Conservation (phyloP, 2,113 vertebrate species). For the Paralichthys olivaceus region DNA sequence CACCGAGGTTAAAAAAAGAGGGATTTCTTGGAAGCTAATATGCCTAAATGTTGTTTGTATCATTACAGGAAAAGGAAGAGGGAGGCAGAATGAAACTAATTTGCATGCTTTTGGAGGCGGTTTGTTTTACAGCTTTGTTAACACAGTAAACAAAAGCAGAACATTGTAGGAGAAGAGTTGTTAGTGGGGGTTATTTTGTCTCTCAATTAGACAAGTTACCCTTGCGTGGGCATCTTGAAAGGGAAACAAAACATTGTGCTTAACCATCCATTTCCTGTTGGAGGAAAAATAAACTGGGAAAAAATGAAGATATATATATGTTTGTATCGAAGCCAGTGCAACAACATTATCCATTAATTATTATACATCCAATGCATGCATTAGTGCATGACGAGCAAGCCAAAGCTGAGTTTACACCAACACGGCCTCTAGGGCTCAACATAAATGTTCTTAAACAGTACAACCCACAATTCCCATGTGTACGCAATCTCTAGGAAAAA, state of each 20-base stretch:
- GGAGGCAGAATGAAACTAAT: conserved; percentile 39
- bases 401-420: conserved; percentile 22
- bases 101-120: conserved; percentile 42
- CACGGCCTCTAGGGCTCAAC: conserved; percentile 22
- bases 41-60: conserved; percentile 29
- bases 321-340: background rate
- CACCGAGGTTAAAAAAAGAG: conserved; percentile 6
- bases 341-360: conserved; percentile 20
- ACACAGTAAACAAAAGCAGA: conserved; percentile 57
- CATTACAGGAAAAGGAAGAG: conserved; percentile 32
- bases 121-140: conserved; percentile 58
- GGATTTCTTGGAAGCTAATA: background rate
- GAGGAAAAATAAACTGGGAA: conserved; percentile 15
- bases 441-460: conserved; percentile 36
- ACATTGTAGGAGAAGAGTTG: conserved; percentile 22
- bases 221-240: conserved; percentile 26
- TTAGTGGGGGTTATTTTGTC: conserved; percentile 16
- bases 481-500: conserved; percentile 39
- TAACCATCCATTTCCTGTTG: conserved; percentile 21
- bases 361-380: background rate
- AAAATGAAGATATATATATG: background rate
- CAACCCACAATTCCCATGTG: too few relatives aligned
- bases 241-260: conserved; percentile 35
- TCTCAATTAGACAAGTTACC: conserved; percentile 45
- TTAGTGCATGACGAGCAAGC: conserved; percentile 29